These are phyloP conservation scores for Marasmarcha lunaedactyla DNA, from an alignment of 2,888 invertebrate genomes.

Conservation along the genomic window DNA sequence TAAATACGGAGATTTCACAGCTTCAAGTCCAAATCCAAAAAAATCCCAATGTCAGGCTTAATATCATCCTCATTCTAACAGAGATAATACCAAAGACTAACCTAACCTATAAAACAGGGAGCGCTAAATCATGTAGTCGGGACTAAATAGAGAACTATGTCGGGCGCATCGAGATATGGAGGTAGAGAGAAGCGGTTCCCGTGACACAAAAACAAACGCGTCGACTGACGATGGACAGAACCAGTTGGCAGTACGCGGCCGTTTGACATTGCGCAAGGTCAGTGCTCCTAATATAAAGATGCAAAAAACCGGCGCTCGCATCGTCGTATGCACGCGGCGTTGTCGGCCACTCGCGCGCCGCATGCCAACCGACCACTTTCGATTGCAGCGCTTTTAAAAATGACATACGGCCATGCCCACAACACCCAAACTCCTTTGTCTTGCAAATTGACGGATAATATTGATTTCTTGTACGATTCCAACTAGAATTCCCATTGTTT, in stretches of 20 bases:
- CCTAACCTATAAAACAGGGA: too few relatives aligned
- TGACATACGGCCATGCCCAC: constrained; percentile 18
- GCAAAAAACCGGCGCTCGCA: constrained; percentile 36
- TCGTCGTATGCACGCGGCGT: constrained; percentile 34
- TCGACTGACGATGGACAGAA: constrained; percentile 18
- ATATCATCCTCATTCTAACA: too few relatives aligned
- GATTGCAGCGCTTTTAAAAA: constrained; percentile 41
- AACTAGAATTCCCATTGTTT: constrained; percentile 22
- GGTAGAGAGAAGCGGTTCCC: constrained; percentile 11
- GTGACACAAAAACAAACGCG: constrained; percentile 39
- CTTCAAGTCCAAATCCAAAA: too few relatives aligned
- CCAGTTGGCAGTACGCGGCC: constrained; percentile 50
- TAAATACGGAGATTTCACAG: background rate
- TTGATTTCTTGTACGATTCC: constrained; percentile 13
- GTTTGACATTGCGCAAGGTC: constrained; percentile 70
- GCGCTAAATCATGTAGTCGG: too few relatives aligned
- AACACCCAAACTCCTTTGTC: constrained; percentile 24
- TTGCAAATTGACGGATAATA: constrained; percentile 20
- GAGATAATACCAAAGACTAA: too few relatives aligned
- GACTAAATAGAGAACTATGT: too few relatives aligned
- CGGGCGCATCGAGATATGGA: background rate
- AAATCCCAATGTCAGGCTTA: too few relatives aligned
- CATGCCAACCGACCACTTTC: constrained; percentile 55
- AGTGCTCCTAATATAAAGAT: constrained; percentile 66
- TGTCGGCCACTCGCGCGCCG: constrained; percentile 20